These are phyloP conservation scores for Sylvietta virens DNA, from an alignment of 2,113 vertebrate genomes.

Conservation along the genomic window DNA sequence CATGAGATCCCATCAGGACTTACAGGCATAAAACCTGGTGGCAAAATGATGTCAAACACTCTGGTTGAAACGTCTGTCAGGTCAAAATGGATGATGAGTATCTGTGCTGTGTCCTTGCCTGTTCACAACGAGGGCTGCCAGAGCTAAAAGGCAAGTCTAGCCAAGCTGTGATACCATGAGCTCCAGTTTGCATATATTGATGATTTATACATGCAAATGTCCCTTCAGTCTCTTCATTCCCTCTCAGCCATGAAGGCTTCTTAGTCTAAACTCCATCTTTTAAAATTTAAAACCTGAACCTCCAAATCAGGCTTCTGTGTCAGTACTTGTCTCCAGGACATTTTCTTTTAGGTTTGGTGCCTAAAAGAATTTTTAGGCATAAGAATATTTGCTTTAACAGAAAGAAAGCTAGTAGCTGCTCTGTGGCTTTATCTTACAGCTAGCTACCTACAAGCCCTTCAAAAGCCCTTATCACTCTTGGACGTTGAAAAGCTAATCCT, in stretches of 20 bases:
- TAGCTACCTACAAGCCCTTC: background rate
- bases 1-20: background rate
- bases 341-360: background rate
- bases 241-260: background rate
- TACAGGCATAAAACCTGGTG: background rate
- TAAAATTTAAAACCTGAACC: background rate
- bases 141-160: background rate
- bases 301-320: background rate
- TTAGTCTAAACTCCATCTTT: background rate
- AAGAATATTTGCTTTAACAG: background rate
- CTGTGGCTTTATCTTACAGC: background rate
- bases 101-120: background rate
- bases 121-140: background rate
- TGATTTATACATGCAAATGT: background rate
- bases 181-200: background rate
- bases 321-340: background rate
- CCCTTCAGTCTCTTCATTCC: background rate
- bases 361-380: too few relatives aligned
- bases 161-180: background rate
- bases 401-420: background rate
- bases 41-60: background rate
- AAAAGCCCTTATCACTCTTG: conserved; percentile 10
- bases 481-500: conserved; percentile 44
- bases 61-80: background rate
- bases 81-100: background rate